Percentiles rank a stretch among this genome's conserved stretches.
Conservation (phyloP, 2,113 vertebrate genomes). For the Misgurnus anguillicaudatus region DNA sequence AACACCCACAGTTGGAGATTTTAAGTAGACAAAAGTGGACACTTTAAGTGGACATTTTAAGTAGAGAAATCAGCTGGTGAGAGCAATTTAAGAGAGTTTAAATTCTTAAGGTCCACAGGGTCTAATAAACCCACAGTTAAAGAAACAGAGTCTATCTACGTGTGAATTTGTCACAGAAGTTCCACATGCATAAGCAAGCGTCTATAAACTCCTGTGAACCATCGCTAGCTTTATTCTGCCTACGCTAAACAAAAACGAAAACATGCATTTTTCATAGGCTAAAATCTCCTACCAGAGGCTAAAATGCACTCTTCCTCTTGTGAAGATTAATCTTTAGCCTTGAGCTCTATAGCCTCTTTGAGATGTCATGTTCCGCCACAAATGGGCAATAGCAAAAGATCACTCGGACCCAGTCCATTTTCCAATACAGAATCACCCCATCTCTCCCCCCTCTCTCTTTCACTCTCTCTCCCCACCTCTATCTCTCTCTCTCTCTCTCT, state of each 20-base stretch:
- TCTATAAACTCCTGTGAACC: background rate
- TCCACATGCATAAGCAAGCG: constrained; percentile 9
- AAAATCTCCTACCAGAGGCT: constrained; percentile 45
- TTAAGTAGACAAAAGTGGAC: too few relatives aligned
- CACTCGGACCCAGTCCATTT: constrained; percentile 43
- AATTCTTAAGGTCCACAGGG: too few relatives aligned
- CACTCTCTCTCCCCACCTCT: constrained; percentile 51
- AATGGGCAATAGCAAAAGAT: constrained; percentile 53
- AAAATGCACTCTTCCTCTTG: constrained; percentile 43
- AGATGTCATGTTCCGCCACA: constrained; percentile 54
- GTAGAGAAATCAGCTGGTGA: too few relatives aligned
- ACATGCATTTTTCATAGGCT: constrained; percentile 61
- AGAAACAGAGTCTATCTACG: background rate
- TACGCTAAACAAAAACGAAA: constrained; percentile 56
- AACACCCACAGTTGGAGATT: too few relatives aligned
- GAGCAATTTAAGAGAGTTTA: too few relatives aligned
- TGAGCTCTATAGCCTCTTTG: constrained; percentile 52
- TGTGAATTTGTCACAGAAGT: constrained; percentile 10
- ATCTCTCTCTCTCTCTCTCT: constrained; percentile 37
- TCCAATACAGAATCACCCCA: constrained; percentile 58
- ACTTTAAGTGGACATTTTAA: too few relatives aligned
- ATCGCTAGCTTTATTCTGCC: constrained; percentile 21
- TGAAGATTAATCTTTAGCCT: constrained; percentile 57
- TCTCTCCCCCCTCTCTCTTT: constrained; percentile 53
- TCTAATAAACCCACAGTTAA: background rate